phyloP scores from a whole-genome alignment of 2,797 vertebrate genomes.

The Oreortyx pictus region DNA sequence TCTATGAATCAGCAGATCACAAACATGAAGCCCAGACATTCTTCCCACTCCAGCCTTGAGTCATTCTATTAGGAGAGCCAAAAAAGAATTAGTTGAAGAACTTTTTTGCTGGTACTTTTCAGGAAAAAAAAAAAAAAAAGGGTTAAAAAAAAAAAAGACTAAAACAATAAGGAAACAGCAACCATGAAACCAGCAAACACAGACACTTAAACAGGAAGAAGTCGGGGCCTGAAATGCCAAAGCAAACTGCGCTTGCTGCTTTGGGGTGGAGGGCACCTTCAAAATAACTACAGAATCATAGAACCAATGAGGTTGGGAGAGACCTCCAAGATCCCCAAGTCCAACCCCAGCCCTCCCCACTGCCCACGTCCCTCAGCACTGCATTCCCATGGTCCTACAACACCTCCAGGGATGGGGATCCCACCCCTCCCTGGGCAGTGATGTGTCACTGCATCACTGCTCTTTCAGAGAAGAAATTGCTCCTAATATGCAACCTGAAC shows the following conservation, averaged over 20 bases:
- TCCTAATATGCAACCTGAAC: too few relatives aligned
- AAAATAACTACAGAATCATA: neutral
- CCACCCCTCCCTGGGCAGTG: too few relatives aligned
- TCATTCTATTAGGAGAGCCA: slow-evolving; percentile 13
- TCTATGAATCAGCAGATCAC: slow-evolving; percentile 66
- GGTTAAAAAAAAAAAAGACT: neutral
- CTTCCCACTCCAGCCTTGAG: slow-evolving; percentile 50
- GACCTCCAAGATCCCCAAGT: too few relatives aligned
- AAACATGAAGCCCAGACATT: slow-evolving; percentile 49
- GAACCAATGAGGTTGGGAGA: too few relatives aligned
- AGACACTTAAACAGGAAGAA: neutral
- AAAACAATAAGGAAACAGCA: neutral
- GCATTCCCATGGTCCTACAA: too few relatives aligned
- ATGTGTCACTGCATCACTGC: too few relatives aligned
- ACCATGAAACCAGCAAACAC: neutral
- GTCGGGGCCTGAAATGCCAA: neutral
- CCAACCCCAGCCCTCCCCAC: too few relatives aligned
- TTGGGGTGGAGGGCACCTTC: neutral
- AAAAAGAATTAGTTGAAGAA: neutral
- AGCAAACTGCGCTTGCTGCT: neutral
- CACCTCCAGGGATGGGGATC: too few relatives aligned
- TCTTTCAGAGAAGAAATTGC: too few relatives aligned
- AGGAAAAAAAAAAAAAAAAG: slow-evolving; percentile 5
- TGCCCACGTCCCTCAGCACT: too few relatives aligned
- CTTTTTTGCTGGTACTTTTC: neutral